Evolutionary conservation across 2,113 vertebrate genomes (phyloP).

Genomic region (Aegotheles bennettii): DNA sequence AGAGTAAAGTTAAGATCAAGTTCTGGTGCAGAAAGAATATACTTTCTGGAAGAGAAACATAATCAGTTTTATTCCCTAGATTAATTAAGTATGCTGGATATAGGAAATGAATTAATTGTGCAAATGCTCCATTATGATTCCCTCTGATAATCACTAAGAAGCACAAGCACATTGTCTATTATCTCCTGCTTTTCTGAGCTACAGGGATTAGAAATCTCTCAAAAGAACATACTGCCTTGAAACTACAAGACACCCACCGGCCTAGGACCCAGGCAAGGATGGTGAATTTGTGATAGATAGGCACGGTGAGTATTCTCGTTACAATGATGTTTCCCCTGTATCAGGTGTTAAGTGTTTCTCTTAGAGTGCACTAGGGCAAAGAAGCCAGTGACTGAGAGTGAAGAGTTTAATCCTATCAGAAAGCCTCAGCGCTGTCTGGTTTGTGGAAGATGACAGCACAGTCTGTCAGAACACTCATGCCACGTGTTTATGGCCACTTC

Average conservation of each 20-base stretch:
- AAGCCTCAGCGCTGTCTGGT: background rate
- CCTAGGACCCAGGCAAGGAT: background rate
- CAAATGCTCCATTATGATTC: constrained; percentile 3
- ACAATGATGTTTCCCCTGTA: background rate
- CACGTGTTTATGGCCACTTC: background rate
- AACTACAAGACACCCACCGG: background rate
- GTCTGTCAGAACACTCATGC: background rate
- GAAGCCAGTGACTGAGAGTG: background rate
- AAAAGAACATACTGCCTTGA: background rate
- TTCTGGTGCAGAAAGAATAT: background rate
- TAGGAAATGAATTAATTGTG: constrained; percentile 36
- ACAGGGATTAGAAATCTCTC: background rate
- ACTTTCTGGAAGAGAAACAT: background rate
- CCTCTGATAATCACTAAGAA: constrained; percentile 25
- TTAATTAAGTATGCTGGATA: constrained; percentile 19
- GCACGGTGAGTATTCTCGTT: background rate
- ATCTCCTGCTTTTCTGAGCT: background rate
- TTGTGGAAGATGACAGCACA: background rate
- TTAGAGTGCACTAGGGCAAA: background rate
- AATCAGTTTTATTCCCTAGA: constrained; percentile 27
- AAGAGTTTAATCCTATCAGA: background rate
- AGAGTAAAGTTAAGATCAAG: background rate
- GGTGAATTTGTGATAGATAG: background rate
- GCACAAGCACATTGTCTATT: background rate
- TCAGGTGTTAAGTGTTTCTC: background rate